Evolutionary conservation across 2,888 invertebrate species (phyloP).

Genomic region (Macaria notata): DNA sequence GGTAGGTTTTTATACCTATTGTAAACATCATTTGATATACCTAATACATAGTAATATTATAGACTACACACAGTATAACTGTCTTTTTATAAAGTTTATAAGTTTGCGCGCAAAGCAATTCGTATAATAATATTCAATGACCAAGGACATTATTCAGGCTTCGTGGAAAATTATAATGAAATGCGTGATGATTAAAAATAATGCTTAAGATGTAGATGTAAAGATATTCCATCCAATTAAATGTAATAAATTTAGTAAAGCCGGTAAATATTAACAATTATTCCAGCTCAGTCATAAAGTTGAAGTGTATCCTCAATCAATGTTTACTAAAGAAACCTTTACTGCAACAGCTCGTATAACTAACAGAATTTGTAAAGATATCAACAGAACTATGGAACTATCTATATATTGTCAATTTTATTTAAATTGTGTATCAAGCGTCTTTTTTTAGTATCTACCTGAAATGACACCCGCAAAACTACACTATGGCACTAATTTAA

Average conservation of each 20-base stretch:
- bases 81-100: too few species aligned
- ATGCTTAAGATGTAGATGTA: not conserved
- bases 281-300: not conserved
- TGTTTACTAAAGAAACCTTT: constrained; percentile 8
- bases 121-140: too few species aligned
- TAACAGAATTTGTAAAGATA: not conserved
- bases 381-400: not conserved
- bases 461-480: too few species aligned
- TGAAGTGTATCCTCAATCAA: constrained; percentile 8
- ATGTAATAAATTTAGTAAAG: not conserved
- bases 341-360: constrained; percentile 1
- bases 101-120: too few species aligned
- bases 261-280: constrained; percentile 1
- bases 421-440: too few species aligned
- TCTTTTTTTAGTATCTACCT: too few species aligned
- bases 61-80: too few species aligned
- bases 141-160: not conserved
- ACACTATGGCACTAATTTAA: too few species aligned
- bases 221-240: not conserved
- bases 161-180: not conserved
- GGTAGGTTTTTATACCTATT: too few species aligned
- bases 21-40: too few species aligned
- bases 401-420: too few species aligned
- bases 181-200: not conserved
- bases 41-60: too few species aligned